A percentile compares a stretch with the other conserved stretches of the same genome.
phyloP scores from a whole-genome alignment of 2,888 invertebrate species.

The Limnephilus rhombicus region DNA sequence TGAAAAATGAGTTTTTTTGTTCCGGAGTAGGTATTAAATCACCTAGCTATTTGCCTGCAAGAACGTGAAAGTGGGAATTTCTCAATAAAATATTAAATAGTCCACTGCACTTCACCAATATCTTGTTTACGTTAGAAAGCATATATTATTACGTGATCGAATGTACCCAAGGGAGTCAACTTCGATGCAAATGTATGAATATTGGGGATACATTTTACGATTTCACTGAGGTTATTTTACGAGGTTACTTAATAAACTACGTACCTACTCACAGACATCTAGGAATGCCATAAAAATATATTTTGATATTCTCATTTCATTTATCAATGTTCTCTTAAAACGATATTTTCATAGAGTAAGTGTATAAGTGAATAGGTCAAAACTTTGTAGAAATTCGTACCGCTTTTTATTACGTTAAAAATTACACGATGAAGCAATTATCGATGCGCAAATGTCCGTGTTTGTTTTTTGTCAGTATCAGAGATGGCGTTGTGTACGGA shows the following conservation, averaged over 20 bases:
- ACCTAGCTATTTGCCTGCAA: too few species aligned
- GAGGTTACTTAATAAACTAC: background rate
- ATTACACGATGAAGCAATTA: too few species aligned
- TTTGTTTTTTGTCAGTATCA: too few species aligned
- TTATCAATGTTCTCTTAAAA: background rate
- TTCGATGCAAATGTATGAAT: conserved; percentile 13
- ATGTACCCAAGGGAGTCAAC: conserved; percentile 28
- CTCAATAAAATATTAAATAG: background rate
- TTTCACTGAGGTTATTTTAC: conserved; percentile 14
- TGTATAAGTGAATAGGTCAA: background rate
- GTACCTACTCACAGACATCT: background rate
- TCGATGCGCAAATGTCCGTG: too few species aligned
- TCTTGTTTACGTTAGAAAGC: background rate
- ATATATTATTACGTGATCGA: conserved; percentile 43
- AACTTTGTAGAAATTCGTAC: too few species aligned
- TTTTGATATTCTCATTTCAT: background rate
- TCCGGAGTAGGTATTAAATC: background rate
- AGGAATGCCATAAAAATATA: background rate
- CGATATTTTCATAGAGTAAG: background rate
- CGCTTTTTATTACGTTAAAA: too few species aligned
- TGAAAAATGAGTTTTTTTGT: too few species aligned
- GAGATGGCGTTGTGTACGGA: too few species aligned
- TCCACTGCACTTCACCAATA: background rate
- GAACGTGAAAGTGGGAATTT: background rate
- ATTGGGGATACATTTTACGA: conserved; percentile 19